Percentiles rank a stretch among this genome's conserved stretches.
These are phyloP conservation scores for Melanerpes aurifrons DNA, from an alignment of 2,113 vertebrate genomes.

Conservation along the genomic window DNA sequence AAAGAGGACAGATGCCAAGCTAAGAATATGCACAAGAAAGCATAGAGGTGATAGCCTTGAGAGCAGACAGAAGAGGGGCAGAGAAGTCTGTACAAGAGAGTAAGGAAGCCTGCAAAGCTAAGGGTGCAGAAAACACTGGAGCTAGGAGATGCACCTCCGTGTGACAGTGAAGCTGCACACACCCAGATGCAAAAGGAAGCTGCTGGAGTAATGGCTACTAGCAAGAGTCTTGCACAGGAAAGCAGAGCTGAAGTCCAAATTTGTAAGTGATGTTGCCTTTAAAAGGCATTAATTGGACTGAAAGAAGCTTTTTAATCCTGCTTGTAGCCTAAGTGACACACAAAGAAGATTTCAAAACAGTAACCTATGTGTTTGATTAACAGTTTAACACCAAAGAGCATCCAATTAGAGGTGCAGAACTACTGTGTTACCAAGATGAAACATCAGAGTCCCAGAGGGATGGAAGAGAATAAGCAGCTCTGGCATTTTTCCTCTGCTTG, in stretches of 20 bases:
- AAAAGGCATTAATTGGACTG: not conserved
- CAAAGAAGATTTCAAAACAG: not conserved
- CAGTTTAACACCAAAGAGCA: not conserved
- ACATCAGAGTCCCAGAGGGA: not conserved
- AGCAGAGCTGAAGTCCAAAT: not conserved
- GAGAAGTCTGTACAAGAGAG: not conserved
- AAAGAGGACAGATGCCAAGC: not conserved
- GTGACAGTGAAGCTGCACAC: not conserved
- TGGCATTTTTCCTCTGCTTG: not conserved
- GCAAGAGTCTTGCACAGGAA: not conserved
- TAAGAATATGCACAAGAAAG: not conserved
- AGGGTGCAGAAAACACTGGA: not conserved
- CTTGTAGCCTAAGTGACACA: not conserved
- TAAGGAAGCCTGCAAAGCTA: not conserved
- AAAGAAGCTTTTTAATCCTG: slow-evolving; percentile 33
- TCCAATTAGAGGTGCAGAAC: not conserved
- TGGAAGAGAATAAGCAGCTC: not conserved
- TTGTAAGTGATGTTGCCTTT: not conserved
- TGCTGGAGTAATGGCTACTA: not conserved
- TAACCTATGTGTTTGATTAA: not conserved
- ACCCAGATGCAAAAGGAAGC: not conserved
- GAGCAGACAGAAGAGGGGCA: not conserved
- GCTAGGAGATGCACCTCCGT: not conserved
- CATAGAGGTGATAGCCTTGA: not conserved
- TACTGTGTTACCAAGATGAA: not conserved